Percentiles rank a stretch among this genome's conserved stretches.
Conservation (phyloP, 2,113 vertebrate species). For the Pantherophis guttatus region DNA sequence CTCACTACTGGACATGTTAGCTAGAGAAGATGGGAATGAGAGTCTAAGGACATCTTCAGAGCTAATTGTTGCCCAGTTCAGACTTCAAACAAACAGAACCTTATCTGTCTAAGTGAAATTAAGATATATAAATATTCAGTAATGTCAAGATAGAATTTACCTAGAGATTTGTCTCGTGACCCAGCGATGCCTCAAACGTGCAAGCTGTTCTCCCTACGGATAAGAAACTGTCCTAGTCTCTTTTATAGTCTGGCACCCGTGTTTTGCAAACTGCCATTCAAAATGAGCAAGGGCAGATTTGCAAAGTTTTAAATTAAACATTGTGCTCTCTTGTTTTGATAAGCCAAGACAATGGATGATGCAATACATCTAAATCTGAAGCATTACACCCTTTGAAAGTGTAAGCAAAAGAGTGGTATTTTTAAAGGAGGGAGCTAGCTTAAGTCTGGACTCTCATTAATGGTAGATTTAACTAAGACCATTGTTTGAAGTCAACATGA, state of each 20-base stretch:
- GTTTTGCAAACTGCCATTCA: constrained; percentile 38
- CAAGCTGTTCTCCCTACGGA: not conserved
- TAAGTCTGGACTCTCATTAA: not conserved
- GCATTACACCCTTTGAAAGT: constrained; percentile 49
- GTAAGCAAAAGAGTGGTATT: not conserved
- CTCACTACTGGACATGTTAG: not conserved
- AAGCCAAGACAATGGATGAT: constrained; percentile 10
- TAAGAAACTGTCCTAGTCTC: constrained; percentile 10
- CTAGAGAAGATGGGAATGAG: not conserved
- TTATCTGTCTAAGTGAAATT: not conserved
- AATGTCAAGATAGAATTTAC: not conserved
- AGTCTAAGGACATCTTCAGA: not conserved
- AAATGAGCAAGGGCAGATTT: constrained; percentile 21
- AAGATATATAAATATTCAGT: not conserved
- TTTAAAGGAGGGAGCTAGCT: not conserved
- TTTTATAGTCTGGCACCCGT: constrained; percentile 17
- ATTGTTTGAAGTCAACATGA: constrained; percentile 25
- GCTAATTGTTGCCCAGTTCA: not conserved
- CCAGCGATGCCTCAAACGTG: constrained; percentile 33
- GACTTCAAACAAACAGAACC: not conserved
- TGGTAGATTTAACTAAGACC: constrained; percentile 6
- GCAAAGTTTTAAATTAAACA: constrained; percentile 47
- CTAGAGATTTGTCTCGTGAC: constrained; percentile 10
- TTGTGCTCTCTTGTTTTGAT: constrained; percentile 42
- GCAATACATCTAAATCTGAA: not conserved